A percentile compares a stretch with the other conserved stretches of the same genome.
phyloP scores from a whole-genome alignment of 2,113 vertebrate species.

The Monarcha castaneiventris region DNA sequence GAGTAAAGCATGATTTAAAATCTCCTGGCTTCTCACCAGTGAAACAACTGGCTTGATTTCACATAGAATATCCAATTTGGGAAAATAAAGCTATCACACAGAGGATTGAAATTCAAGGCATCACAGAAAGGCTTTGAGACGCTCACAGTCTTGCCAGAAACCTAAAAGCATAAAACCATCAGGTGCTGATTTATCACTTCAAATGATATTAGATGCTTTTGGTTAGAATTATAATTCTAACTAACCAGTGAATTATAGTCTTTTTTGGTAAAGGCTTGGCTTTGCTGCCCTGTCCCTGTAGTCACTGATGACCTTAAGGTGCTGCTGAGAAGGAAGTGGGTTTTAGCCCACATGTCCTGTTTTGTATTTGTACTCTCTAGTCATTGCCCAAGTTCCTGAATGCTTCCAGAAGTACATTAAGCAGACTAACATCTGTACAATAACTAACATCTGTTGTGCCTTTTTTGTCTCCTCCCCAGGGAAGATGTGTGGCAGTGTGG shows the following conservation, averaged over 20 bases:
- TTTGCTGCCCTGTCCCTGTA: background rate
- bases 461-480: background rate
- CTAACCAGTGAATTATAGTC: background rate
- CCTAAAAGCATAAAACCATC: background rate
- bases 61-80: background rate
- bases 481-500: background rate
- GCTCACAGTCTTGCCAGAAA: background rate
- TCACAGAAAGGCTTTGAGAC: background rate
- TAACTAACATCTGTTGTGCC: background rate
- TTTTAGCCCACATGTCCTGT: background rate
- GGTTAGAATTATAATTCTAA: no score
- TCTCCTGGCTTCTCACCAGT: background rate
- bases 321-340: background rate
- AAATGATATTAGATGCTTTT: background rate
- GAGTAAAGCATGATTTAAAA: background rate
- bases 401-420: background rate
- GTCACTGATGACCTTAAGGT: background rate
- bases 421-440: background rate
- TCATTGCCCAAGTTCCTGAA: background rate
- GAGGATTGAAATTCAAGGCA: background rate
- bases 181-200: background rate
- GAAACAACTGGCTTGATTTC: background rate
- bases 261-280: background rate
- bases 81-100: background rate
- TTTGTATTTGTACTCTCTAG: background rate